Conservation (phyloP, 2,797 vertebrate species). For the Lagorchestes hirsutus region DNA sequence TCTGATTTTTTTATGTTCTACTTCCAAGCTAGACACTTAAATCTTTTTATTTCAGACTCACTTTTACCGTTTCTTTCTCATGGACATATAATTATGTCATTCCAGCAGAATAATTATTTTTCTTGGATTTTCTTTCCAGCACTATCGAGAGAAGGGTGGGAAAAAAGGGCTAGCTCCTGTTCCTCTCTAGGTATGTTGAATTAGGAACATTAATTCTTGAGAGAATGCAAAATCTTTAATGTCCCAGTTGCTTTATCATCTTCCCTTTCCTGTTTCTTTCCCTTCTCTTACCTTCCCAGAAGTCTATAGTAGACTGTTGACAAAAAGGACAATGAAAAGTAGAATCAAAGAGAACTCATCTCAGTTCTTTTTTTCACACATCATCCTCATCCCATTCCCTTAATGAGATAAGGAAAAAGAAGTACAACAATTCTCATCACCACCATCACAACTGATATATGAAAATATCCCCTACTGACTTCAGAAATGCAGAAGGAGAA, state of each 20-base stretch:
- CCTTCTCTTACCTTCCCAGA: neutral
- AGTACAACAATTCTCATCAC: conserved; percentile 7
- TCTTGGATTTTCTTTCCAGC: neutral
- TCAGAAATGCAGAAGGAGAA: conserved; percentile 1
- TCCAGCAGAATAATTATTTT: neutral
- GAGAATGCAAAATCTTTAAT: conserved; percentile 1
- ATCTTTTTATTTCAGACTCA: neutral
- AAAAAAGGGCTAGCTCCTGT: neutral
- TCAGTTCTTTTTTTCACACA: neutral
- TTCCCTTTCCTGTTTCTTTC: neutral
- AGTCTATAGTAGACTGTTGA: neutral
- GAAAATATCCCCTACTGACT: neutral
- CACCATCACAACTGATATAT: conserved; percentile 30
- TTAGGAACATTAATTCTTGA: conserved; percentile 11
- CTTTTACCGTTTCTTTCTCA: neutral
- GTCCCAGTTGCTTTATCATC: neutral
- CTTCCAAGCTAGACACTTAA: neutral
- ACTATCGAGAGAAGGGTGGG: neutral
- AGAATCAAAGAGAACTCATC: neutral
- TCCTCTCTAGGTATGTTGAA: neutral
- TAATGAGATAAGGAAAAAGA: neutral
- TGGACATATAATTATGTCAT: neutral
- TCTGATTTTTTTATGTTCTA: neutral
- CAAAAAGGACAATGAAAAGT: neutral
- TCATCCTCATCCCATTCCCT: neutral